These are phyloP conservation scores for Polyodon spathula DNA, from an alignment of 2,113 vertebrate species.

Conservation along the genomic window DNA sequence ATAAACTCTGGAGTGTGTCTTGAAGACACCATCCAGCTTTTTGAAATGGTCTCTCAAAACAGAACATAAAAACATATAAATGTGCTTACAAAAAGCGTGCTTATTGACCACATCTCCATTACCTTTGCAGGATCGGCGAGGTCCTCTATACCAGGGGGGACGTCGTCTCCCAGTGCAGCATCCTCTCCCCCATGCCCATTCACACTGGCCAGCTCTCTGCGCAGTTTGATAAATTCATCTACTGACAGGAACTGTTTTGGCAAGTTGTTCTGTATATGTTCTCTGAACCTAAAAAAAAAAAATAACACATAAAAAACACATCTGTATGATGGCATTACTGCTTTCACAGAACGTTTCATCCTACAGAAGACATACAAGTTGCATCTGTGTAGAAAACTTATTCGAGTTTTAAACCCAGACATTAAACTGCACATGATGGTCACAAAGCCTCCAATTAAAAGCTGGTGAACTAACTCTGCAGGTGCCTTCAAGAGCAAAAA, in stretches of 20 bases:
- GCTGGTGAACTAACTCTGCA: neutral
- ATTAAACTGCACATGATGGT: slow-evolving; percentile 10
- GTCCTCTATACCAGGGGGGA: slow-evolving; percentile 81
- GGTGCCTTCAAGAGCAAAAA: slow-evolving; percentile 9
- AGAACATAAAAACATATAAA: too few relatives aligned
- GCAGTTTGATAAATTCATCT: slow-evolving; percentile 84
- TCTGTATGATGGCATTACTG: slow-evolving; percentile 3
- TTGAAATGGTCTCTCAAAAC: too few relatives aligned
- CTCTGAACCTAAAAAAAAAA: slow-evolving; percentile 74
- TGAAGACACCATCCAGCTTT: too few relatives aligned
- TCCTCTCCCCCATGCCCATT: slow-evolving; percentile 60
- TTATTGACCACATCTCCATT: too few relatives aligned
- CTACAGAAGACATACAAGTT: neutral
- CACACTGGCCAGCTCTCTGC: slow-evolving; percentile 73
- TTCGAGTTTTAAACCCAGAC: slow-evolving; percentile 9
- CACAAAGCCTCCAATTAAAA: slow-evolving; percentile 11
- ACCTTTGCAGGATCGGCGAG: slow-evolving; percentile 91
- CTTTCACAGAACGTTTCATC: slow-evolving; percentile 9
- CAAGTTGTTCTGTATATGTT: slow-evolving; percentile 86
- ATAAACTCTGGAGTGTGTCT: too few relatives aligned
- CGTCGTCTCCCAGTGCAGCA: slow-evolving; percentile 63
- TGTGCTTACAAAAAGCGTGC: too few relatives aligned
- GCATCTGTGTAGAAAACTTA: neutral
- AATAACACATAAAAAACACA: slow-evolving; percentile 6
- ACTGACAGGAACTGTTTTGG: slow-evolving; percentile 84